phyloP scores from a whole-genome alignment of 2,797 vertebrate species.

The Pseudomugil tenellus region DNA sequence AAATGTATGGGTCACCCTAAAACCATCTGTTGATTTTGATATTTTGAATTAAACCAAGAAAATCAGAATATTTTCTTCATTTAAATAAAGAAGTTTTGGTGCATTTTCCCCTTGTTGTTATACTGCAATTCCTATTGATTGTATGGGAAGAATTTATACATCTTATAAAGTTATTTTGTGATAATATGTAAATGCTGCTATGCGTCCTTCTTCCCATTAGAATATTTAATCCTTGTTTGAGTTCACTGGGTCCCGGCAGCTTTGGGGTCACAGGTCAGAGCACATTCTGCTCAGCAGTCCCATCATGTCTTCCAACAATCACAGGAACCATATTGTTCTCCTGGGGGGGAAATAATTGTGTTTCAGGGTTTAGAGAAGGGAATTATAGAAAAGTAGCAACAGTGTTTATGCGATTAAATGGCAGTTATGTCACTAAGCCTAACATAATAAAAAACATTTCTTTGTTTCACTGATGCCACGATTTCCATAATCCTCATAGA shows the following conservation, averaged over 20 bases:
- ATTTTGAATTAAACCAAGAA: too few relatives aligned
- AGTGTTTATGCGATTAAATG: constrained; percentile 38
- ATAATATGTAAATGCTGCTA: background rate
- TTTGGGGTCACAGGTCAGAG: constrained; percentile 50
- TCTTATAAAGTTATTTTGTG: constrained; percentile 18
- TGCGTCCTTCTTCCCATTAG: constrained; percentile 37
- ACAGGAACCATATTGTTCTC: constrained; percentile 55
- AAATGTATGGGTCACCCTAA: too few relatives aligned
- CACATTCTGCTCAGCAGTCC: constrained; percentile 58
- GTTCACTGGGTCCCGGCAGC: constrained; percentile 44
- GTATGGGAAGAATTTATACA: background rate
- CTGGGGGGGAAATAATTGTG: constrained; percentile 23
- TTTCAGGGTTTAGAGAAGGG: constrained; percentile 19
- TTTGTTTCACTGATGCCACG: constrained; percentile 27
- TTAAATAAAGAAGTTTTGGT: too few relatives aligned
- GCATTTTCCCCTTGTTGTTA: too few relatives aligned
- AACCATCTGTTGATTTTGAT: too few relatives aligned
- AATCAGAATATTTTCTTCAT: too few relatives aligned
- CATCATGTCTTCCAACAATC: constrained; percentile 56
- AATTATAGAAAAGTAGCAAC: constrained; percentile 28
- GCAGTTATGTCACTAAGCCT: constrained; percentile 32
- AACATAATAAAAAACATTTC: constrained; percentile 25
- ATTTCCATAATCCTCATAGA: constrained; percentile 21
- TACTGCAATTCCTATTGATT: background rate
- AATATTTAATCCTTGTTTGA: constrained; percentile 44